Conservation (phyloP, 2,888 invertebrate genomes). For the Conistra vaccinii region DNA sequence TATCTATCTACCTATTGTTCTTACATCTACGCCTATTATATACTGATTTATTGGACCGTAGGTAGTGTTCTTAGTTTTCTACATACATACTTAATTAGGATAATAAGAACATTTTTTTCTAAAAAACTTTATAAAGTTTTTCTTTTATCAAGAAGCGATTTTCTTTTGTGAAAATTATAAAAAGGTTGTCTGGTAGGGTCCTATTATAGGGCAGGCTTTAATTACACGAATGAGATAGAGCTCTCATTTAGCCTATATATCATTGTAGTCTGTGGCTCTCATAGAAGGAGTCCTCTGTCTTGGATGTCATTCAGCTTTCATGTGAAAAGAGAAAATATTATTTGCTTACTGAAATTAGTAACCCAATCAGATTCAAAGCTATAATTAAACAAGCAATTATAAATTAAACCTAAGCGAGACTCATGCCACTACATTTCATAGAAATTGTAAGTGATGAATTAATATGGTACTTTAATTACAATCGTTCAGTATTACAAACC, state of each 20-base stretch:
- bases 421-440: slow-evolving; percentile 58
- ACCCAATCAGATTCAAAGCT: not conserved
- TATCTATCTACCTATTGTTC: too few species aligned
- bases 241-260: too few species aligned
- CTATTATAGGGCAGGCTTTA: too few species aligned
- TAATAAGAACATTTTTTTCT: not conserved
- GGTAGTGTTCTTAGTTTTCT: too few species aligned
- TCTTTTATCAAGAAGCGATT: not conserved
- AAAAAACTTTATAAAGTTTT: not conserved
- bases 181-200: too few species aligned
- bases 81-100: not conserved
- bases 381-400: slow-evolving; percentile 14
- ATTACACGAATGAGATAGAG: too few species aligned
- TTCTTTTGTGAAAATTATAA: not conserved
- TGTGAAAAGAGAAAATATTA: not conserved
- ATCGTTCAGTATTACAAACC: slow-evolving; percentile 61
- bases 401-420: slow-evolving; percentile 13
- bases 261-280: too few species aligned
- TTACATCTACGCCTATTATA: too few species aligned
- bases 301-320: not conserved
- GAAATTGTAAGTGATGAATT: slow-evolving; percentile 67
- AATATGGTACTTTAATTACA: slow-evolving; percentile 63
- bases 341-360: slow-evolving; percentile 9
- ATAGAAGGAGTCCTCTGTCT: not conserved
- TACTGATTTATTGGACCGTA: not conserved